These are phyloP conservation scores for Apis dorsata DNA, from an alignment of 1,140 invertebrate genomes.

Conservation along the genomic window DNA sequence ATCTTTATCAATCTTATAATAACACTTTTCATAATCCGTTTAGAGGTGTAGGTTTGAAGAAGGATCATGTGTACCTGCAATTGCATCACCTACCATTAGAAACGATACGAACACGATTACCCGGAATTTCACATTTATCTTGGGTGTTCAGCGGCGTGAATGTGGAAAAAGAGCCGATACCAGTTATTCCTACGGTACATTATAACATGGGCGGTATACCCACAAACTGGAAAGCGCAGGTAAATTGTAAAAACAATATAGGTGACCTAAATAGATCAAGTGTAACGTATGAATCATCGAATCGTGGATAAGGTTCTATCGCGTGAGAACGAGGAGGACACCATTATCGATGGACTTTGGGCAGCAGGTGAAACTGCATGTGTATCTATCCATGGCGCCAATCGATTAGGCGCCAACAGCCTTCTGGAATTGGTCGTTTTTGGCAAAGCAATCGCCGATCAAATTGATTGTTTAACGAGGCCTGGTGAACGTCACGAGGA, in stretches of 20 bases:
- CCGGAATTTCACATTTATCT: slow-evolving; percentile 86
- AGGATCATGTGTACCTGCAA: slow-evolving; percentile 91
- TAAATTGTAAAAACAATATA: slow-evolving; percentile 66
- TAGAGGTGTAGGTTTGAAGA: slow-evolving; percentile 88
- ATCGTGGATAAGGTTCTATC: slow-evolving; percentile 78
- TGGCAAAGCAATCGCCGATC: slow-evolving; percentile 88
- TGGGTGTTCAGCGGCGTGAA: slow-evolving; percentile 94
- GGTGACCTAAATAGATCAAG: no score
- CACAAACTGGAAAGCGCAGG: slow-evolving; percentile 91
- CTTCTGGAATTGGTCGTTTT: slow-evolving; percentile 92
- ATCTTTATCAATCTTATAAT: no score
- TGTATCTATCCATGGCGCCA: slow-evolving; percentile 91
- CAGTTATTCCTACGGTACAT: slow-evolving; percentile 93
- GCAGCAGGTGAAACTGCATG: slow-evolving; percentile 80
- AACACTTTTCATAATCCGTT: slow-evolving; percentile 15
- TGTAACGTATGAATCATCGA: neutral
- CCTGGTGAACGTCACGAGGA: slow-evolving; percentile 84
- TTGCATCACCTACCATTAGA: slow-evolving; percentile 89
- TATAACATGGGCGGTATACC: slow-evolving; percentile 95
- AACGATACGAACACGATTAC: slow-evolving; percentile 82
- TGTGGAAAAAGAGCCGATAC: slow-evolving; percentile 90
- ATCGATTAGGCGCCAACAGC: slow-evolving; percentile 92
- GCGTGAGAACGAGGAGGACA: slow-evolving; percentile 79
- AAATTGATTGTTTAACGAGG: slow-evolving; percentile 84
- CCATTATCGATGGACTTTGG: slow-evolving; percentile 80